Evolutionary conservation across 2,797 vertebrate genomes (phyloP).

Genomic region (Myotis findleyi): DNA sequence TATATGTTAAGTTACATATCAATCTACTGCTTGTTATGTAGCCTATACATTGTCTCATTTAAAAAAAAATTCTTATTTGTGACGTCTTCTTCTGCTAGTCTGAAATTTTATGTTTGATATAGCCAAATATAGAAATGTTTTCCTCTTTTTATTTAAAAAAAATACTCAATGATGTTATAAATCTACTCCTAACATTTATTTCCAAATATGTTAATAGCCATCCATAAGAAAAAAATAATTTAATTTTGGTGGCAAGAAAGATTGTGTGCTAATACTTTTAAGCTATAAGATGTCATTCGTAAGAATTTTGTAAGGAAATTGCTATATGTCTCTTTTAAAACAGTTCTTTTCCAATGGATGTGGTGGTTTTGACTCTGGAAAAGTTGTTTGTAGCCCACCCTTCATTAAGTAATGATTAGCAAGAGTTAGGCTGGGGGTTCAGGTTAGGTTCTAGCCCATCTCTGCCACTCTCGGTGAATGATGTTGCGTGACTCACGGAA

Average conservation of each 20-base stretch:
- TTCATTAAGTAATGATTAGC: neutral
- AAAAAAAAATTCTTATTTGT: neutral
- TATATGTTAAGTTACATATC: neutral
- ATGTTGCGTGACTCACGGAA: neutral
- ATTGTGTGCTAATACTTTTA: neutral
- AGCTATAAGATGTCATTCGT: neutral
- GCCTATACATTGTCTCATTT: neutral
- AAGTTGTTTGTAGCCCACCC: neutral
- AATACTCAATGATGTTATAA: neutral
- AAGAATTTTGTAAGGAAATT: constrained; percentile 37
- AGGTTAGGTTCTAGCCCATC: neutral
- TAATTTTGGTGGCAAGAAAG: neutral
- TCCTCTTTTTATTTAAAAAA: neutral
- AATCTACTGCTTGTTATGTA: neutral
- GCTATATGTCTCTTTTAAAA: neutral
- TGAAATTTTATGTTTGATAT: constrained; percentile 36
- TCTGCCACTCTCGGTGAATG: neutral
- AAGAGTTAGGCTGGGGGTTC: neutral
- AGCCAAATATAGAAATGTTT: constrained; percentile 1
- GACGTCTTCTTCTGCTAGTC: neutral
- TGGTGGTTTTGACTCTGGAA: neutral
- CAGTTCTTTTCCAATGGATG: neutral
- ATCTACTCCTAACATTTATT: neutral
- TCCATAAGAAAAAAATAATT: constrained; percentile 13
- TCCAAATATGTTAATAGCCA: constrained; percentile 9